Base-by-base conservation (phyloP, 2,888 invertebrate species). In the Cyclophora albipunctata region DNA sequence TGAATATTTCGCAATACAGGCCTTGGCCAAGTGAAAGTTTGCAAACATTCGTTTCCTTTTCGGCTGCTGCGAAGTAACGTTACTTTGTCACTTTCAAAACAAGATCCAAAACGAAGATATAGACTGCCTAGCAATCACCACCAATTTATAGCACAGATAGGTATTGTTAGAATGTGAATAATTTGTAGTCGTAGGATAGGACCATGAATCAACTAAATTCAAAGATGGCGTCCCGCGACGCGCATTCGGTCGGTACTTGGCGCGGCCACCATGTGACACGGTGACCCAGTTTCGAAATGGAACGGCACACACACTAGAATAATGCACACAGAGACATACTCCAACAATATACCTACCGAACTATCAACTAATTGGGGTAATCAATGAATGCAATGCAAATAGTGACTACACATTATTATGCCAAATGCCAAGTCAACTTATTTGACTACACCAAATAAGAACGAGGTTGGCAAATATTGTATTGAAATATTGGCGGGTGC, bases 241-340 rank as follows among this genome's bases (percentile, higher is more conserved):
- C 78, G 75, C 71, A 71, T 75, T 78, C 75, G 74, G 71, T 64
- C 73, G 73, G 75, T 79, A 78, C 76, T 81, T 78, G 78, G 75
- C 77, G 80, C 78, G 79, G 78, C 79, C 76, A 82, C 81, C 81
- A 75, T 81, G 71, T 81, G 87, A 86, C 88, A 87, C 73, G 73
- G 75, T 88, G 80, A 87, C 88, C 88, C 70, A 87, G 81, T 87
- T 88, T 83, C 75, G 80, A 88, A 86, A 87, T 85, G 86, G 84
- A 86, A 84, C 84, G 79, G 75, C 73, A 74, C 80, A 78, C 80
- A 78, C 79, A 81, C 80, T 78, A 81, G 76, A 75, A 73, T 69
- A 72, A 71, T 67, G 73, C 73, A 72, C 70, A 74, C 71, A 71
- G 61, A 66, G 67, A 69, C 71, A 73, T 67, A 71, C 67, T 69